Base-by-base conservation (phyloP, 2,113 vertebrate species). In the Platanista minor region DNA sequence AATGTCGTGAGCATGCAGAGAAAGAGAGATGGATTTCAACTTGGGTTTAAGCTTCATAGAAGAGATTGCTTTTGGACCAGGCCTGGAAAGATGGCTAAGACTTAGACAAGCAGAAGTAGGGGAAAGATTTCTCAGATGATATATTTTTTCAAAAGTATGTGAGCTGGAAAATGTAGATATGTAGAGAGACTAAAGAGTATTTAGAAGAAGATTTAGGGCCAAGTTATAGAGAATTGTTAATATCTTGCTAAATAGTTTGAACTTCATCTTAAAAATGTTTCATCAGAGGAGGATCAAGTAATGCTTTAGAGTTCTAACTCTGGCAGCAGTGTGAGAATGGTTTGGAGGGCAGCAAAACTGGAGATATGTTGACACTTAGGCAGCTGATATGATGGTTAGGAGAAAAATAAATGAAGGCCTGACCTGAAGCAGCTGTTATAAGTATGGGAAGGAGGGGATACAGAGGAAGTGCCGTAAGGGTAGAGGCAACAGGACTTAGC, bases 191-290 rank as follows among this genome's bases (percentile, higher is more conserved):
- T 92, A 52, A 90, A 90, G 27, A 71, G 20, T 31, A 84, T 46
- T 39, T 92, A 82, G 46, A 96, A 84, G 29, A 78, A 5, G 52
- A 84, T 72, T 88, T 87, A 39, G 17, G 29, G 17, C 25, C 27
- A 84, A 17, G 57, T 59, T 92, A 39, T 57, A 25, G 52, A 75
- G 41, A 71, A 29, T 39, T 91, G 21, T 64, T 39, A 57, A 82
- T 81, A 67, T 41, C 14, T 85, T 95, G 14, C 14, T 95, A 66
- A 96, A 41, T 67, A 96, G 33, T 89, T 93, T 72, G 59, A 85
- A 84, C 31, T 77, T 82, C 1, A 41, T 82, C 21, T 75, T 82
- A 81, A 78, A 90, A 82, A 17, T 78, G 9, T 91, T 59, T 87
- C 31, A 81, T 74, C 27, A 46, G 20, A n/a, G 29, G 75, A 90